phyloP scores from a whole-genome alignment of 2,113 vertebrate genomes.

The Procavia capensis region DNA sequence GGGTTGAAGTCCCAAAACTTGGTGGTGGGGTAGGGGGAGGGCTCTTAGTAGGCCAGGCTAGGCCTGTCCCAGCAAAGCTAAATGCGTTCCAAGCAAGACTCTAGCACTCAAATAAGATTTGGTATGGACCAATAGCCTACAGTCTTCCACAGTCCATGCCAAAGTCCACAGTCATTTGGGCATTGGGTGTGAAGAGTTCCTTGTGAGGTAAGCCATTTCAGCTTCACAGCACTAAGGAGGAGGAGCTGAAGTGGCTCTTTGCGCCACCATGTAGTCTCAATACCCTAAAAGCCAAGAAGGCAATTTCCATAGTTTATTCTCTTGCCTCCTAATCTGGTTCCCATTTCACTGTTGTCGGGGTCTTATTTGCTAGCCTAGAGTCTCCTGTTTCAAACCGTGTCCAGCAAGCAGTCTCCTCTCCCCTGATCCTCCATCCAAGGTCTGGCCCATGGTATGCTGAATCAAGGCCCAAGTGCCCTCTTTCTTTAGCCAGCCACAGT shows the following conservation, averaged over 20 bases:
- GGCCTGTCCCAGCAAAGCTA: background rate
- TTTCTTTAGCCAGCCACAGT: background rate
- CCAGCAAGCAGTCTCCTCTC: background rate
- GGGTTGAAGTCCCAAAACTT: background rate
- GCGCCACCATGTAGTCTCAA: background rate
- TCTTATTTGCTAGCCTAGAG: background rate
- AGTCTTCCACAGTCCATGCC: background rate
- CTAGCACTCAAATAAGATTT: background rate
- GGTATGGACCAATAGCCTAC: too few relatives aligned
- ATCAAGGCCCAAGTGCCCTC: fast-evolving
- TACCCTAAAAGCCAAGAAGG: background rate
- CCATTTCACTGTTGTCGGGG: background rate
- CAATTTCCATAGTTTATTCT: background rate
- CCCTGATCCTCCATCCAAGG: background rate
- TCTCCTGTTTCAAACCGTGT: background rate
- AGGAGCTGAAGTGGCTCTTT: background rate
- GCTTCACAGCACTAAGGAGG: background rate
- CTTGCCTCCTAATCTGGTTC: background rate
- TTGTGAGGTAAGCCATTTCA: background rate
- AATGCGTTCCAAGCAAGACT: background rate
- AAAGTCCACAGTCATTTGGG: background rate
- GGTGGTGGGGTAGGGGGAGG: background rate
- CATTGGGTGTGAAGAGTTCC: background rate
- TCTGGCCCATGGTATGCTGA: background rate
- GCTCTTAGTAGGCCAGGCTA: background rate